A percentile compares a stretch with the other conserved stretches of the same genome.
Conservation (phyloP, 1,140 invertebrate genomes). For the Mylabris phalerata region DNA sequence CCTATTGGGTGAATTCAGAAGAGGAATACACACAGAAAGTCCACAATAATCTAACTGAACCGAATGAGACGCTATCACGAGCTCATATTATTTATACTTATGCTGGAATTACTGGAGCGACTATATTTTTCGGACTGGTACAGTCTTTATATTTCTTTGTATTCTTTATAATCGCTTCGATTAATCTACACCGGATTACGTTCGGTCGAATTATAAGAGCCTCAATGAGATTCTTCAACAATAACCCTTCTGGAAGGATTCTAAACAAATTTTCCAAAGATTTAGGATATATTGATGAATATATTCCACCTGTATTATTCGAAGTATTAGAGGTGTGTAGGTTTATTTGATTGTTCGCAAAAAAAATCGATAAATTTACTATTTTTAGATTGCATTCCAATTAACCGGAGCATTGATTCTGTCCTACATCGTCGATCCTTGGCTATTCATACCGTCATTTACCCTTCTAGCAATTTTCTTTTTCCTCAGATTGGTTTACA, state of each 20-base stretch:
- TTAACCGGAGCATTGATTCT: conserved; percentile 50
- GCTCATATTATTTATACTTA: conserved; percentile 42
- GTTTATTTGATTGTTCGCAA: not conserved
- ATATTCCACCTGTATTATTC: conserved; percentile 33
- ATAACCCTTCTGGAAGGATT: conserved; percentile 50
- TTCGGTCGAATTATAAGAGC: conserved; percentile 54
- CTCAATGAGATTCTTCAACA: conserved; percentile 54
- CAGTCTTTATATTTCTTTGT: conserved; percentile 33
- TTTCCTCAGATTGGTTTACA: conserved; percentile 23
- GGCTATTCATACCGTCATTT: conserved; percentile 46
- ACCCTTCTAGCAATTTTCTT: conserved; percentile 26
- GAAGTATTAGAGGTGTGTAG: conserved; percentile 31
- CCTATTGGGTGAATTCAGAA: conserved; percentile 48
- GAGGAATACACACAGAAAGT: conserved; percentile 29
- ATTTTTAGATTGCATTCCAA: conserved; percentile 20
- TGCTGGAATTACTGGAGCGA: conserved; percentile 52
- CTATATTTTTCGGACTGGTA: conserved; percentile 49
- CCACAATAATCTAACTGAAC: conserved; percentile 8
- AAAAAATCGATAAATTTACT: too few relatives aligned
- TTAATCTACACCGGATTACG: conserved; percentile 57
- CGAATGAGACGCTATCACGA: conserved; percentile 21
- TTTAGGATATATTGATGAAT: conserved; percentile 43
- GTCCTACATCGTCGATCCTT: conserved; percentile 65
- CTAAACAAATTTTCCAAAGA: conserved; percentile 49
- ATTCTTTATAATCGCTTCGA: conserved; percentile 33